These are phyloP conservation scores for Orius insidiosus DNA, from an alignment of 1,140 invertebrate genomes.

Conservation along the genomic window DNA sequence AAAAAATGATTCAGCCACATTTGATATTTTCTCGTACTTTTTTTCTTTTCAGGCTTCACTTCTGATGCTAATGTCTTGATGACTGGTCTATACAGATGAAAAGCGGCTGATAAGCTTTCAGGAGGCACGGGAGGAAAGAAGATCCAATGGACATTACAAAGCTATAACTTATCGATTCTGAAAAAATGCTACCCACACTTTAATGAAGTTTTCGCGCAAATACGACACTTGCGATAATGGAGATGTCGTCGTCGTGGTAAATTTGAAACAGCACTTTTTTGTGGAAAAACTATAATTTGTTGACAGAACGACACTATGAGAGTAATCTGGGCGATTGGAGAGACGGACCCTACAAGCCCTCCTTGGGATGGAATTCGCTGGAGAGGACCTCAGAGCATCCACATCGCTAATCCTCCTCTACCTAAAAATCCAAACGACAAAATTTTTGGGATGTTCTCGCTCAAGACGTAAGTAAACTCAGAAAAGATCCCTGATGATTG, in stretches of 20 bases:
- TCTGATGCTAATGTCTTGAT: slow-evolving; percentile 30
- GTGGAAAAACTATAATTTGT: slow-evolving; percentile 2
- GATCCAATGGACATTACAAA: slow-evolving; percentile 43
- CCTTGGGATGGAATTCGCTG: slow-evolving; percentile 36
- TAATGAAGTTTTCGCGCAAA: slow-evolving; percentile 49
- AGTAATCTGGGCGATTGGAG: slow-evolving; percentile 55
- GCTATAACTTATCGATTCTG: slow-evolving; percentile 47
- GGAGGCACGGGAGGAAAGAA: slow-evolving; percentile 49
- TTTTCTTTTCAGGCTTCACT: slow-evolving; percentile 28
- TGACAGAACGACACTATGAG: slow-evolving; percentile 55
- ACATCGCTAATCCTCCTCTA: slow-evolving; percentile 35
- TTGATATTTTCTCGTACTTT: slow-evolving; percentile 61
- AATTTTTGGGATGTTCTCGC: slow-evolving; percentile 52
- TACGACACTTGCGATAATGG: slow-evolving; percentile 65
- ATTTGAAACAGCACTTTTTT: slow-evolving; percentile 24
- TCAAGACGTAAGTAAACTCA: slow-evolving; percentile 42
- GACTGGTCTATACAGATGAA: slow-evolving; percentile 86
- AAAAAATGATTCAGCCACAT: slow-evolving; percentile 4
- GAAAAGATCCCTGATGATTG: too few species aligned
- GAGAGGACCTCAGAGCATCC: slow-evolving; percentile 44
- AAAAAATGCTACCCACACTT: slow-evolving; percentile 60
- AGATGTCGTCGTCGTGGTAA: slow-evolving; percentile 49
- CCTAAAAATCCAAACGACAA: slow-evolving; percentile 29
- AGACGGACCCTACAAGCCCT: slow-evolving; percentile 37
- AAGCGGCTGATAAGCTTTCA: slow-evolving; percentile 52